phyloP scores from a whole-genome alignment of 2,797 vertebrate genomes.

The Labeo calbasu region DNA sequence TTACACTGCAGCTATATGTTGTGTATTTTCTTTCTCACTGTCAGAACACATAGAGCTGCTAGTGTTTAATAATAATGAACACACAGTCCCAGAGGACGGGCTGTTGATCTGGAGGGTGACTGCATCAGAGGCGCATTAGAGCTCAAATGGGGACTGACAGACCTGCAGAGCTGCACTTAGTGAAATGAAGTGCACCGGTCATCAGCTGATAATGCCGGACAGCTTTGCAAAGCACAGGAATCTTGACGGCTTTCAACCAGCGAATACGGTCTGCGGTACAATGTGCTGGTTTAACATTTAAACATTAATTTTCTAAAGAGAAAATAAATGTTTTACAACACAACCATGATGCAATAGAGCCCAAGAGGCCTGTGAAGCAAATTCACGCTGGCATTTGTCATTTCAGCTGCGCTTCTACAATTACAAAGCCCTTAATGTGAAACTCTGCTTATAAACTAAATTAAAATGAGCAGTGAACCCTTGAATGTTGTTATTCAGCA shows the following conservation, averaged over 20 bases:
- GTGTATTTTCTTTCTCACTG: conserved; percentile 4
- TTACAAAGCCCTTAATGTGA: conserved; percentile 1
- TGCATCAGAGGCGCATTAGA: conserved; percentile 34
- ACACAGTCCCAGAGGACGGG: background rate
- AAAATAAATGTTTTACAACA: background rate
- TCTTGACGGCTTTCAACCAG: background rate
- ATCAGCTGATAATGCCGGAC: conserved; percentile 8
- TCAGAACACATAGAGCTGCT: background rate
- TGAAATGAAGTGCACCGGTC: conserved; percentile 19
- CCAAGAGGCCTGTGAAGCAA: conserved; percentile 5
- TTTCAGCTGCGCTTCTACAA: conserved; percentile 19
- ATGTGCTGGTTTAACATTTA: background rate
- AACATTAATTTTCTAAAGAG: conserved; percentile 3
- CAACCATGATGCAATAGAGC: background rate
- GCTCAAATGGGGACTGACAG: conserved; percentile 33
- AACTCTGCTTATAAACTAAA: background rate
- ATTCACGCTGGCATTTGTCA: conserved; percentile 13
- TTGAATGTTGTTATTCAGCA: conserved; percentile 9
- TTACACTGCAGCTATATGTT: conserved; percentile 1
- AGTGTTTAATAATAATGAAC: conserved; percentile 13
- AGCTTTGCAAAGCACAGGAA: conserved; percentile 27
- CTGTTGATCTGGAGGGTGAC: conserved; percentile 21
- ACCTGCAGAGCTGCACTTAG: conserved; percentile 36
- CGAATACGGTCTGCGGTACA: background rate
- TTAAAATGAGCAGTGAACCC: conserved; percentile 20